A percentile compares a stretch with the other conserved stretches of the same genome.
Evolutionary conservation across 2,888 invertebrate genomes (phyloP).

Genomic region (Tipula helvola): DNA sequence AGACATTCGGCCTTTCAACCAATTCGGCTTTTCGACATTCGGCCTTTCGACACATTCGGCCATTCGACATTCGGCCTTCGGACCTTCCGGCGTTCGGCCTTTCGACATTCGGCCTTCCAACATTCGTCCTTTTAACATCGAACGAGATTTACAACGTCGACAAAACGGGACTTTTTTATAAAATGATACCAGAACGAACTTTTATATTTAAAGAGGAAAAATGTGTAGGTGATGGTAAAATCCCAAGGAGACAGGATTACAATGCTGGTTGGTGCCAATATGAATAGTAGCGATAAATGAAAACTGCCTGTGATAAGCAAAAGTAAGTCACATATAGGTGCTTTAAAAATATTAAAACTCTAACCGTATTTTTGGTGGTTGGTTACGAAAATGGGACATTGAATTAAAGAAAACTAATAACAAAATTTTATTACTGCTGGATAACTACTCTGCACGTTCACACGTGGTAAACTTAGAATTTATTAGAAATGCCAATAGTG

Average conservation of each 20-base stretch:
- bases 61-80: too few species aligned
- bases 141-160: conserved; percentile 8
- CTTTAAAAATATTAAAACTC: conserved; percentile 15
- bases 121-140: too few species aligned
- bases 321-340: conserved; percentile 20
- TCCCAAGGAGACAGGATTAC: conserved; percentile 21
- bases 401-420: conserved; percentile 15
- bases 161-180: conserved; percentile 13
- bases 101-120: too few species aligned
- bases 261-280: conserved; percentile 20
- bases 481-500: conserved; percentile 11
- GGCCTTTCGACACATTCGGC: too few species aligned
- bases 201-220: conserved; percentile 14
- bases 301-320: conserved; percentile 21
- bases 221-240: conserved; percentile 19
- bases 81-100: too few species aligned
- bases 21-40: too few species aligned
- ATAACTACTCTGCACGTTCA: too few species aligned
- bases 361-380: conserved; percentile 15
- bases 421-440: conserved; percentile 20
- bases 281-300: conserved; percentile 20
- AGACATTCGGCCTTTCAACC: too few species aligned
- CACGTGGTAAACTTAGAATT: conserved; percentile 17
- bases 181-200: neutral
- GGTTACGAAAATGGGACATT: conserved; percentile 13